Percentiles rank a stretch among this genome's conserved stretches.
phyloP scores from a whole-genome alignment of 2,888 invertebrate species.

The Seladonia tumulorum region DNA sequence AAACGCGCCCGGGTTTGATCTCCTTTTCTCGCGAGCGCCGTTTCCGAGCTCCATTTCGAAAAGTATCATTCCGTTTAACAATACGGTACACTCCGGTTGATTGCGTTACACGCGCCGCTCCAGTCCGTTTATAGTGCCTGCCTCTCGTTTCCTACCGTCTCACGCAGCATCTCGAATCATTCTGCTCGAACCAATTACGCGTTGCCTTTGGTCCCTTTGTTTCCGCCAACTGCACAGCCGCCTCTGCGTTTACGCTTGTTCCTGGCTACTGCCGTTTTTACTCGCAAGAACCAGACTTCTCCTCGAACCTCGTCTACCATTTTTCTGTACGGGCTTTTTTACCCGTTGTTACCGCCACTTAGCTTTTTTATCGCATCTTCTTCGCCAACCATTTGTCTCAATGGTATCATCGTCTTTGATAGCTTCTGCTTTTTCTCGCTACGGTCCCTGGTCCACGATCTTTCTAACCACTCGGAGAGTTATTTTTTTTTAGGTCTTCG shows the following conservation, averaged over 20 bases:
- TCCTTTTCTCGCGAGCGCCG: not conserved
- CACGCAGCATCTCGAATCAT: conserved; percentile 10
- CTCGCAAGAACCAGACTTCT: not conserved
- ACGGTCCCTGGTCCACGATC: not conserved
- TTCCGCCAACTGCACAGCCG: not conserved
- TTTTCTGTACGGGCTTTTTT: not conserved
- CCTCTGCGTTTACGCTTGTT: not conserved
- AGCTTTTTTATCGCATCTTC: not conserved
- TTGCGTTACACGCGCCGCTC: not conserved
- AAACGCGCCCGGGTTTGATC: not conserved
- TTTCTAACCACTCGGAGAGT: not conserved
- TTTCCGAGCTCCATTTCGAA: not conserved
- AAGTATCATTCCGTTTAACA: not conserved
- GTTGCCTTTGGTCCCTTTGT: not conserved
- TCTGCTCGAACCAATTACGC: conserved; percentile 7
- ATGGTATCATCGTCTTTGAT: not conserved
- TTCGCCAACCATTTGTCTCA: not conserved
- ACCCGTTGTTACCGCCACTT: not conserved
- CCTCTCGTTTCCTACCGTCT: conserved; percentile 10
- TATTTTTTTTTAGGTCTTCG: too few relatives aligned
- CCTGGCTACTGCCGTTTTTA: conserved; percentile 21
- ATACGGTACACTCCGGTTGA: conserved; percentile 7
- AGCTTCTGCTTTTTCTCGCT: not conserved
- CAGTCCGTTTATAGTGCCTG: not conserved
- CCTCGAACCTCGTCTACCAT: not conserved